Base-by-base conservation (phyloP, 2,888 invertebrate species). In the Acanthoscelides obtectus region DNA sequence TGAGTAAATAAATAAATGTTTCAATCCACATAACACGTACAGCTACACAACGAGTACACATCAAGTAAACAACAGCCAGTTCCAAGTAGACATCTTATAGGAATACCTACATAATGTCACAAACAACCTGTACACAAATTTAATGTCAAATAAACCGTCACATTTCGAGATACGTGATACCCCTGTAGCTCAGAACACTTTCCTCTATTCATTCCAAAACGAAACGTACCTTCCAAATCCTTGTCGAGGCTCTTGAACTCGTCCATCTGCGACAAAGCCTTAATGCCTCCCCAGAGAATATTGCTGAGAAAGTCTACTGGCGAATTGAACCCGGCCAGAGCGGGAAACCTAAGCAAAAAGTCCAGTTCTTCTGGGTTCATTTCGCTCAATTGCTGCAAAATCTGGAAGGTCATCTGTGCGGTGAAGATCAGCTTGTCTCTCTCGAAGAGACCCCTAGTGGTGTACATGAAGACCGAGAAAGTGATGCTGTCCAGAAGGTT, bases 381-480 rank as follows among this genome's bases (percentile, higher is more conserved):
- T 83, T 94, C 94, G 3, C 91, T 86, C 80, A 87, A 86, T 79
- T 88, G 87, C 22, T 90, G 81, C 69, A 92, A 83, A 74, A 93
- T 90, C 89, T 91, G 85, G 72, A 86, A 84, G 0, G 94, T 90
- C 88, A 96, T 91, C 83, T 97, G 94, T 66, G 94, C 93, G 69
- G 95, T 89, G 83, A 97, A 97, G 73, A 95, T 96, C 8, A 97
- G 87, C 83, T 97, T 97, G 83, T 98, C 97, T 73, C 89, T 90
- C 85, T 97, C 97, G 84, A 98, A 98, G 4, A 98, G 88, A 5
- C 96, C 97, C 76, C 97, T 88, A 68, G 94, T 93, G 0, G 97
- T 97, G 84, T 98, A 98, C 80, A 93, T 90, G 82, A 91, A 97
- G 0, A 96, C 94, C 19, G 92, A 89, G 83, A 91, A 96, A 0